phyloP scores from a whole-genome alignment of 2,797 vertebrate species.

The Muscicapa comitata region DNA sequence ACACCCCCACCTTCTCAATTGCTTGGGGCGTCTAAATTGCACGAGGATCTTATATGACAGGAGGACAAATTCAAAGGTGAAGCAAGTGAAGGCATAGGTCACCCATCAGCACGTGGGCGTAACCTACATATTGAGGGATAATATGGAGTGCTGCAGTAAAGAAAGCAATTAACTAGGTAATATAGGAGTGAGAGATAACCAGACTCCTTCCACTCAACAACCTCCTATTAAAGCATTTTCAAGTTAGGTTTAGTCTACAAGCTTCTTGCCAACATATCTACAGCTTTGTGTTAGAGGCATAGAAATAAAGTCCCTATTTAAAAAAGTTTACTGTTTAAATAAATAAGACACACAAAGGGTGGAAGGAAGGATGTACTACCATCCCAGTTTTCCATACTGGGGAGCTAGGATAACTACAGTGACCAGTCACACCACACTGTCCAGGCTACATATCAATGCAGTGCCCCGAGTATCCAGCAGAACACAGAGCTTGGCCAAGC shows the following conservation, averaged over 20 bases:
- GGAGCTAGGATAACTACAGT: background rate
- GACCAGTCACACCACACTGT: background rate
- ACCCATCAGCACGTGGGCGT: background rate
- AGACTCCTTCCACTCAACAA: background rate
- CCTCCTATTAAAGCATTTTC: background rate
- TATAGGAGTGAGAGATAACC: background rate
- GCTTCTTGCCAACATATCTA: background rate
- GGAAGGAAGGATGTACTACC: conserved; percentile 38
- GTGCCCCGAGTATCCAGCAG: background rate
- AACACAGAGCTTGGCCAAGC: rapidly evolving
- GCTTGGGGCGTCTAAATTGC: background rate
- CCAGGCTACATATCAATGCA: background rate
- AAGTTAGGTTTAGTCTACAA: background rate
- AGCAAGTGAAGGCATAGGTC: background rate
- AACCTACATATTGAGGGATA: background rate
- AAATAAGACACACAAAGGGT: conserved; percentile 45
- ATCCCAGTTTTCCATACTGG: background rate
- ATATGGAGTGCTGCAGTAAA: background rate
- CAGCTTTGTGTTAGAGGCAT: background rate
- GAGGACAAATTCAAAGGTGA: background rate
- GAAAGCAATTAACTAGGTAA: background rate
- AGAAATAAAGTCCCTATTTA: background rate
- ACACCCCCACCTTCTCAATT: background rate
- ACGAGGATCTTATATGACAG: background rate
- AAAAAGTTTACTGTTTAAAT: conserved; percentile 13